A percentile compares a stretch with the other conserved stretches of the same genome.
These are phyloP conservation scores for Osmerus eperlanus DNA, from an alignment of 2,113 vertebrate genomes.

Conservation along the genomic window DNA sequence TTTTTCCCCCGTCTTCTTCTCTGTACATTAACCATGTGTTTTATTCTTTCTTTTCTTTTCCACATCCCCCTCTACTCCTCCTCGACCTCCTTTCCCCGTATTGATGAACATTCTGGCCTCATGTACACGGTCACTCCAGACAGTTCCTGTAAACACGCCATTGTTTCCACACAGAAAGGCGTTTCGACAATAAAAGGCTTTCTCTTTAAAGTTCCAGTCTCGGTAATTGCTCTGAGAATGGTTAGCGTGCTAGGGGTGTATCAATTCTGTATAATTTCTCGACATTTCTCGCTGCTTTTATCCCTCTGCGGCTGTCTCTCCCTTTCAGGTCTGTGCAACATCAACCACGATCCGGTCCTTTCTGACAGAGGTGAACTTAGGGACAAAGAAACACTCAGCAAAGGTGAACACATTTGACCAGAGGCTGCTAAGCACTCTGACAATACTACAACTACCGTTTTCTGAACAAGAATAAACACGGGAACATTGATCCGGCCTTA, in stretches of 20 bases:
- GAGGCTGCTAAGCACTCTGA: too few relatives aligned
- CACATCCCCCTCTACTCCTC: not conserved
- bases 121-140: not conserved
- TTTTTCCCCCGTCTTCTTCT: not conserved
- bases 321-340: slow-evolving; percentile 18
- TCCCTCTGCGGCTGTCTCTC: slow-evolving; percentile 2
- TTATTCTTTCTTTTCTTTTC: slow-evolving; percentile 5
- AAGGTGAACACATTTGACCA: slow-evolving; percentile 23
- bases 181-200: slow-evolving; percentile 4
- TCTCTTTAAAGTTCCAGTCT: slow-evolving; percentile 26
- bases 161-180: slow-evolving; percentile 17
- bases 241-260: slow-evolving; percentile 28
- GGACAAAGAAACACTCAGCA: slow-evolving; percentile 7
- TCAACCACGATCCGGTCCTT: slow-evolving; percentile 19
- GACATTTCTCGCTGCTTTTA: slow-evolving; percentile 12
- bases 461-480: too few relatives aligned
- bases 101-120: not conserved
- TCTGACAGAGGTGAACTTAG: slow-evolving; percentile 1
- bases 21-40: not conserved
- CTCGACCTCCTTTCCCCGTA: too few relatives aligned
- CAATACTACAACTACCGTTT: too few relatives aligned
- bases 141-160: slow-evolving; percentile 8
- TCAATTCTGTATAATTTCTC: slow-evolving; percentile 31
- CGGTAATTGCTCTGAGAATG: slow-evolving; percentile 13
- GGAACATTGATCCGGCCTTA: too few relatives aligned